phyloP scores from a whole-genome alignment of 2,888 invertebrate genomes.

The Lapara coniferarum region DNA sequence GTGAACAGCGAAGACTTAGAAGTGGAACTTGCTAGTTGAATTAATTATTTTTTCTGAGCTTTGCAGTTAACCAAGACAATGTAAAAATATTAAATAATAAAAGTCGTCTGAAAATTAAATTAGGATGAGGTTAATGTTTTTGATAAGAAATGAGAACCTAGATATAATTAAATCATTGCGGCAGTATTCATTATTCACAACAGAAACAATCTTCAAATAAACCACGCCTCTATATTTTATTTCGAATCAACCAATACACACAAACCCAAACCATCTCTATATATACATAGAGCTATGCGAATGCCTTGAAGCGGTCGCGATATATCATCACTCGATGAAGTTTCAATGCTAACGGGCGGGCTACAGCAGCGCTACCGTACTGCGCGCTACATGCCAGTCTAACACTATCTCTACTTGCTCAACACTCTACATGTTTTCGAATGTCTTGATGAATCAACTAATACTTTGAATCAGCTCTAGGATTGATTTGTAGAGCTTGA shows the following conservation, averaged over 20 bases:
- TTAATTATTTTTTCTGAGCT: no score
- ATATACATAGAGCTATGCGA: constrained; percentile 24
- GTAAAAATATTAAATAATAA: no score
- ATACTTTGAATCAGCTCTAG: not conserved
- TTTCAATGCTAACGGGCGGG: constrained; percentile 55
- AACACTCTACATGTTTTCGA: constrained; percentile 5
- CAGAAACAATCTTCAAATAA: not conserved
- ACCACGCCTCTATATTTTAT: not conserved
- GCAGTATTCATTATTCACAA: no score
- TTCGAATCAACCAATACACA: not conserved
- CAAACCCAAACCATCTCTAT: constrained; percentile 21
- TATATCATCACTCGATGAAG: constrained; percentile 54
- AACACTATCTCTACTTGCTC: constrained; percentile 20
- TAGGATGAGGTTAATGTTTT: no score
- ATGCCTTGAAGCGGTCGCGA: constrained; percentile 36
- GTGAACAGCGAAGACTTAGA: not conserved
- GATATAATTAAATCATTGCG: no score
- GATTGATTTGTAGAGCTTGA: not conserved
- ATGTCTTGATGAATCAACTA: constrained; percentile 15
- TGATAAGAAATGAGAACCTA: no score
- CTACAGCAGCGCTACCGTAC: constrained; percentile 40
- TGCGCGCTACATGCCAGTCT: constrained; percentile 32
- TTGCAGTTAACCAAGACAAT: no score
- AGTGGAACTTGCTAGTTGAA: not conserved
- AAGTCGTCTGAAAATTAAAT: no score